Conservation (phyloP, 2,888 invertebrate genomes). For the Stenodema calcarata region DNA sequence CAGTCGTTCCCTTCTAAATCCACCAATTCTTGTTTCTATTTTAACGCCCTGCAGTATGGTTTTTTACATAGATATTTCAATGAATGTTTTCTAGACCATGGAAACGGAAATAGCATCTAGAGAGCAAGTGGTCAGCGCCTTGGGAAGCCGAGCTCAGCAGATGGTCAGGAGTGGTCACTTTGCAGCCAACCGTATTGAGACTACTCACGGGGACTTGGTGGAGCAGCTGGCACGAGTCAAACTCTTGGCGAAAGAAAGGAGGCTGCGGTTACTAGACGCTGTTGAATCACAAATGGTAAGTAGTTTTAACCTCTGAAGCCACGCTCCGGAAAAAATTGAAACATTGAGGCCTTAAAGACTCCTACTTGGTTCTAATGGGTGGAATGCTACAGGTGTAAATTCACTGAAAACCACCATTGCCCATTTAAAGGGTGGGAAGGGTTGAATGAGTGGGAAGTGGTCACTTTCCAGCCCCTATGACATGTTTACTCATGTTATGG, state of each 20-base stretch:
- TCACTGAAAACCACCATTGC: too few relatives aligned
- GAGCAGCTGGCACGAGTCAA: conserved; percentile 73
- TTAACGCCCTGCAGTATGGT: too few relatives aligned
- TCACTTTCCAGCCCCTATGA: too few relatives aligned
- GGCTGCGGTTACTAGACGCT: conserved; percentile 77
- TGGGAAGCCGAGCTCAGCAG: conserved; percentile 76
- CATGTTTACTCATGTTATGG: too few relatives aligned
- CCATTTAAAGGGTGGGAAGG: too few relatives aligned
- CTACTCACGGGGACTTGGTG: conserved; percentile 72
- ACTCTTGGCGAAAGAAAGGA: conserved; percentile 75
- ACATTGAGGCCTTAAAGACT: too few relatives aligned
- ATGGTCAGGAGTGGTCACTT: conserved; percentile 87
- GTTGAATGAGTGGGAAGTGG: too few relatives aligned
- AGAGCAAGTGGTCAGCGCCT: conserved; percentile 80
- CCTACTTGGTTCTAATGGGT: too few relatives aligned
- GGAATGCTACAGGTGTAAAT: too few relatives aligned
- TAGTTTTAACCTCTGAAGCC: conserved; percentile 24
- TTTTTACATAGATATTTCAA: neutral
- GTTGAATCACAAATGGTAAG: conserved; percentile 80
- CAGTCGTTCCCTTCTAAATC: too few relatives aligned
- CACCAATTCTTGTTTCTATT: too few relatives aligned
- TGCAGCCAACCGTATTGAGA: conserved; percentile 76
- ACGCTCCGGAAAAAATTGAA: too few relatives aligned
- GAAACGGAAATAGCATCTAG: conserved; percentile 88
- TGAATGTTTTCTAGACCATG: conserved; percentile 66